phyloP scores from a whole-genome alignment of 1,140 invertebrate genomes.

The Littorina saxatilis region DNA sequence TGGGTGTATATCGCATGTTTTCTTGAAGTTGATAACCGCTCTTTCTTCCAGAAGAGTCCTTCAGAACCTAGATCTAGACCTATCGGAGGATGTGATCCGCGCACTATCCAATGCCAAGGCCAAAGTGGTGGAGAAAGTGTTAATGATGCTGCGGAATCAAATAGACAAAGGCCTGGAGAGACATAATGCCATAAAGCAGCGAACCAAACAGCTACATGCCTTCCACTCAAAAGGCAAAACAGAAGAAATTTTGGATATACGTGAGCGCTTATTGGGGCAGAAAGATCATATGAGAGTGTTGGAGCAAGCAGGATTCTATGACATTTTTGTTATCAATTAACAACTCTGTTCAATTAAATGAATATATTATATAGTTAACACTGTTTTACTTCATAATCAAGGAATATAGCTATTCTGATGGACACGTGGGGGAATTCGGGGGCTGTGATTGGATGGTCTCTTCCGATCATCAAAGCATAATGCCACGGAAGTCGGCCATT shows the following conservation, averaged over 20 bases:
- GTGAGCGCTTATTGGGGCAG: conserved; percentile 5
- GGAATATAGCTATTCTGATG: too few species aligned
- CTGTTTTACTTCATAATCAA: too few species aligned
- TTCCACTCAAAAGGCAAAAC: conserved; percentile 37
- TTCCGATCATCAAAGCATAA: too few species aligned
- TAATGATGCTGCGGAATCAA: conserved; percentile 70
- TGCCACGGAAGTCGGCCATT: too few species aligned
- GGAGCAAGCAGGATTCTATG: background rate
- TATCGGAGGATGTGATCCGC: conserved; percentile 71
- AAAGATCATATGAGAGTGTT: background rate
- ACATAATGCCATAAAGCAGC: conserved; percentile 31
- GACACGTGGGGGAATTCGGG: too few species aligned
- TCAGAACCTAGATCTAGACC: conserved; percentile 66
- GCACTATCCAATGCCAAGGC: conserved; percentile 64
- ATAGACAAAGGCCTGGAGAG: conserved; percentile 65
- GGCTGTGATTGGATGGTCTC: too few species aligned
- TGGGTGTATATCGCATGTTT: too few species aligned
- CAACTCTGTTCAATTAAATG: too few species aligned
- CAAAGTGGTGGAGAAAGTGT: conserved; percentile 68
- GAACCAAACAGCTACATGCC: conserved; percentile 34
- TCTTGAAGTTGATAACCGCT: too few species aligned
- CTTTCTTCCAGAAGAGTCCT: conserved; percentile 70
- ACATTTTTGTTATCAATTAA: too few species aligned
- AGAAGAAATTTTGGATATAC: conserved; percentile 27
- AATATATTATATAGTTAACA: too few species aligned